Evolutionary conservation across 2,888 invertebrate species (phyloP), one percentile per base, ranked within the genome.

Genomic region (Ctenicera cuprea): DNA sequence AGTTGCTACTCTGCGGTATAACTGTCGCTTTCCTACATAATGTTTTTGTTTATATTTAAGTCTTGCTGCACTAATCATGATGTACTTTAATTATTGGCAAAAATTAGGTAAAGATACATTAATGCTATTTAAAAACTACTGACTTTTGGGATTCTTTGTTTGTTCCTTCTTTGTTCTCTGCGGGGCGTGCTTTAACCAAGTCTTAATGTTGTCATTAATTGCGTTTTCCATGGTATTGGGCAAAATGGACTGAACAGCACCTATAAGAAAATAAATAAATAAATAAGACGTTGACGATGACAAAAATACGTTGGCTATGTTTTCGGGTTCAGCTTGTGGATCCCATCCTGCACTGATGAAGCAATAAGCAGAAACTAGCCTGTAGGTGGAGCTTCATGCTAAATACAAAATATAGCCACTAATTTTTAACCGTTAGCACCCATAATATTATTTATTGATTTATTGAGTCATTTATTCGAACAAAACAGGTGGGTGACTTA

Each of bases 171-270:
- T 38, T 12, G 16, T 12, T n/a, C 63, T 18, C 22, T 45, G 45
- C n/a, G 30, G 41, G 20, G 63, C 43, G 26, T 63, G 63, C 26
- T 63, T 63, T 12, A 63, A 20, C 63, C 63, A 63, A 9, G 37
- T 16, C 20, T 63, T 63, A 2, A 57, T 57, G 8, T 9, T 18
- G 33, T 57, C 33, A 20, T 63, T 41, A 45, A 41, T 22, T 12
- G 3, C 38, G 2, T 26, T 57, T 16, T 63, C 45, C 12, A 16
- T 18, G 4, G 18, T 18, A 41, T 9, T 20, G 45, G 38, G 20
- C n/a, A 26, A 41, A 14, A 18, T 41, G 11, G 9, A 8, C 22
- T 63, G 18, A 4, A 63, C 41, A 3, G 43, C 18, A 41, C 45
- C 63, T 63, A 52, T n/a, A n/a, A n/a, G n/a, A n/a, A n/a, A n/a